phyloP scores from a whole-genome alignment of 2,888 invertebrate species.

The Subacronicta megacephala region DNA sequence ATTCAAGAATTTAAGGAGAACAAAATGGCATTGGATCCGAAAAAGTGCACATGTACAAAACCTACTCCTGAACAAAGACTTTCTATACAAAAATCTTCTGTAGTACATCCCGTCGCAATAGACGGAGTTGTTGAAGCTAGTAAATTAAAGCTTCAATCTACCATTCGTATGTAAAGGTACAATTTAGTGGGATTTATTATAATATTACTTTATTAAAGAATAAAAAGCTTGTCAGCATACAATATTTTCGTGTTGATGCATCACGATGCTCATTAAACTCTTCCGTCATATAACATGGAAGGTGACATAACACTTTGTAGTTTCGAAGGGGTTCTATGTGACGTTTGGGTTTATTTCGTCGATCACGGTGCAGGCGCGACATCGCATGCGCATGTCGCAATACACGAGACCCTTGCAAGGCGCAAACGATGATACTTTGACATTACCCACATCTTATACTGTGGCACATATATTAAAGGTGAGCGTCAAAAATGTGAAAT shows the following conservation, averaged over 20 bases:
- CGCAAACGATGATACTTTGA: conserved; percentile 80
- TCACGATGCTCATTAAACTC: conserved; percentile 56
- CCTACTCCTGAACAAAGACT: background rate
- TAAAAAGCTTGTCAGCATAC: conserved; percentile 13
- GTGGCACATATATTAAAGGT: conserved; percentile 39
- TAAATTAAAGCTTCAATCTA: conserved; percentile 59
- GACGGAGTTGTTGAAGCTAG: conserved; percentile 72
- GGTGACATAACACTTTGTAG: conserved; percentile 55
- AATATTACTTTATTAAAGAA: conserved; percentile 29
- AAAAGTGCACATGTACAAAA: conserved; percentile 67
- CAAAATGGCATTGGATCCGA: conserved; percentile 58
- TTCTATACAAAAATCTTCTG: conserved; percentile 39
- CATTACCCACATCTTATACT: conserved; percentile 68
- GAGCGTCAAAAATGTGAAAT: conserved; percentile 8
- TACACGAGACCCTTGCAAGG: conserved; percentile 69
- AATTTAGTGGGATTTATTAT: background rate
- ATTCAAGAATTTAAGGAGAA: conserved; percentile 65
- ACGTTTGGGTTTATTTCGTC: conserved; percentile 54
- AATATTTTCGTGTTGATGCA: conserved; percentile 47
- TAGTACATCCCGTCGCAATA: conserved; percentile 66
- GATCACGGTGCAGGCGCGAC: conserved; percentile 59
- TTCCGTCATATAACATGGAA: conserved; percentile 50
- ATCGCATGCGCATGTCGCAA: conserved; percentile 68
- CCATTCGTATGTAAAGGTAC: background rate
- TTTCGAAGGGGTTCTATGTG: conserved; percentile 48